Evolutionary conservation across 1,140 invertebrate genomes (phyloP), one percentile per base, ranked within the genome.

Genomic region (Protaetia brevitarsis): DNA sequence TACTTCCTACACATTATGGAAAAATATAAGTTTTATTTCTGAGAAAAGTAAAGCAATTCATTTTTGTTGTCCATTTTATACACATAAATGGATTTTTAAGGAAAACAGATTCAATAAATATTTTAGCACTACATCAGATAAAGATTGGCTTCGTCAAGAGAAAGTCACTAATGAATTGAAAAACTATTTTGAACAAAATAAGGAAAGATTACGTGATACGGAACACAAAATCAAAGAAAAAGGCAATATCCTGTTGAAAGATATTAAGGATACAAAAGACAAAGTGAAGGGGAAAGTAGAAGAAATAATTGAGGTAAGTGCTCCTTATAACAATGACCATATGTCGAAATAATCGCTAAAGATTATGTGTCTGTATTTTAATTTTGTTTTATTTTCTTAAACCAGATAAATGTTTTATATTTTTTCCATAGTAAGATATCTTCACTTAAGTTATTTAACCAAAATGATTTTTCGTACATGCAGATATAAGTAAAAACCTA

Each of bases 261-360:
- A 89, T 74, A 85, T 89, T 67, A 82, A 86, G 68, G 86, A 88
- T 76, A 88, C 86, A 3, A 86, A 84, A 72, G 80, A 85, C 41
- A 74, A 84, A 70, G 76, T 82, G 45, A 80, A 82, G 74, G 84
- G 83, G 66, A 86, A 84, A 79, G 80, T 90, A 68, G 87, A 86
- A 72, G 85, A 86, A 80, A 85, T 87, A 23, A 85, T 88, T 66
- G 85, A 87, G 78, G 84, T 85, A 28, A 27, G 16, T 56, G 5
- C 8, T 28, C 3, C 29, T 28, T 58, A 58, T 56, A 56, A 10
- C 16, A 19, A 56, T 56, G 23, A 4, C n/a, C n/a, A n/a, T n/a
- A n/a, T n/a, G n/a, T n/a, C n/a, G n/a, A n/a, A n/a, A n/a, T n/a
- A n/a, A n/a, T n/a, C n/a, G n/a, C n/a, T n/a, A n/a, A n/a, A n/a